Conservation (phyloP, 2,888 invertebrate species). For the Andrena camellia region DNA sequence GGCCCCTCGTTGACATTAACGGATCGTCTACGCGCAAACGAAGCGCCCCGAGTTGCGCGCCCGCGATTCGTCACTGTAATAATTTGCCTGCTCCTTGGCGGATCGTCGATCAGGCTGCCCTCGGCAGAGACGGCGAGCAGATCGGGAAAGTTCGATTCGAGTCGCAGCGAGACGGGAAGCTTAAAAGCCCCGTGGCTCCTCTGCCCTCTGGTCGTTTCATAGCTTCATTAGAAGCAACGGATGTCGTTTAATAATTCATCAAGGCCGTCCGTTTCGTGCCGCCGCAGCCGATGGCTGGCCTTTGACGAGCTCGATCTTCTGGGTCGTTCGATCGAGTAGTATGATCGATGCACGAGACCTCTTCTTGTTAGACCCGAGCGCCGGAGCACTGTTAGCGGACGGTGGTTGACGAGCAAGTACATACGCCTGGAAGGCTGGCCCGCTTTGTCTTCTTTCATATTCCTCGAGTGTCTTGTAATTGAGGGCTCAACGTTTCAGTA, state of each 20-base stretch:
- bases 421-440: background rate
- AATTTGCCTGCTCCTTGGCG: conserved; percentile 47
- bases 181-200: conserved; percentile 21
- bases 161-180: conserved; percentile 11
- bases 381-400: background rate
- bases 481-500: background rate
- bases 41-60: conserved; percentile 12
- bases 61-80: conserved; percentile 65
- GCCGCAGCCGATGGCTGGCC: conserved; percentile 57
- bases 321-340: background rate
- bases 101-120: background rate
- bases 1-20: conserved; percentile 64
- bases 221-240: conserved; percentile 80
- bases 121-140: background rate
- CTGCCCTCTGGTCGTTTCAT: conserved; percentile 72
- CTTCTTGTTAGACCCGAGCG: background rate
- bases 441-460: background rate
- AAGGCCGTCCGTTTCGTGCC: conserved; percentile 55
- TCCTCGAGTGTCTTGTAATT: background rate
- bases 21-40: conserved; percentile 59
- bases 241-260: conserved; percentile 81
- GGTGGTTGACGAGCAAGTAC: background rate
- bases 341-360: background rate
- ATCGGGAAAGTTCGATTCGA: conserved; percentile 21
- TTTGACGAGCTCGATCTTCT: conserved; percentile 55